These are phyloP conservation scores for Bubo scandiacus DNA, from an alignment of 2,113 vertebrate genomes.

Conservation along the genomic window DNA sequence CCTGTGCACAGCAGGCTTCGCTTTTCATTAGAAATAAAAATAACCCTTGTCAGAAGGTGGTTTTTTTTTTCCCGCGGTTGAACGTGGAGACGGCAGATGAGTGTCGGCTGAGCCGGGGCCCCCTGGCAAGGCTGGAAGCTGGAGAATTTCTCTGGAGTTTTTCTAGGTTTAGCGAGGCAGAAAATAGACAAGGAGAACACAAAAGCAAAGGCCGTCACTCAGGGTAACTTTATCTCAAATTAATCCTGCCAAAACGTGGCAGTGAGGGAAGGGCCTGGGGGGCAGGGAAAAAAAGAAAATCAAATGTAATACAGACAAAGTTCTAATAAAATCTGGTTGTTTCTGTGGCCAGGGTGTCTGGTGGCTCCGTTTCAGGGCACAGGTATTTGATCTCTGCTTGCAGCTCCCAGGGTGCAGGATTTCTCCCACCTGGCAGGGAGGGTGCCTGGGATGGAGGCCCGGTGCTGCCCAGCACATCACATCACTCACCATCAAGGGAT, in stretches of 20 bases:
- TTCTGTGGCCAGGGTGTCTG: accelerated
- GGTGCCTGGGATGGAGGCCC: not conserved
- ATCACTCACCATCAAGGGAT: accelerated
- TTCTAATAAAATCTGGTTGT: not conserved
- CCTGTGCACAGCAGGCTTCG: slow-evolving; percentile 34
- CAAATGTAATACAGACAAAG: not conserved
- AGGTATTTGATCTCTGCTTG: accelerated
- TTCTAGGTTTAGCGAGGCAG: slow-evolving; percentile 37
- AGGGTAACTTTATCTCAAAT: slow-evolving; percentile 25
- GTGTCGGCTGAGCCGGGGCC: not conserved
- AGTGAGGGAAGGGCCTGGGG: not conserved
- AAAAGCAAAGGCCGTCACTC: slow-evolving; percentile 54
- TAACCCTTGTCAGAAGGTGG: slow-evolving; percentile 32
- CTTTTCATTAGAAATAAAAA: slow-evolving; percentile 28
- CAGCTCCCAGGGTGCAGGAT: not conserved
- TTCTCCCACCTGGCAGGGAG: too few relatives aligned
- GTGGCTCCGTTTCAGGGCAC: not conserved
- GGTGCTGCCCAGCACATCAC: accelerated
- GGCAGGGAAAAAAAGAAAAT: not conserved
- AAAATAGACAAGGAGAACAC: slow-evolving; percentile 65
- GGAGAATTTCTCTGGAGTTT: slow-evolving; percentile 44
- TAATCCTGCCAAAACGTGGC: slow-evolving; percentile 31
- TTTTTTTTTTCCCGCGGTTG: not conserved
- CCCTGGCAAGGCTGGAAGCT: slow-evolving; percentile 2
- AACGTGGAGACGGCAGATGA: not conserved